phyloP scores from a whole-genome alignment of 2,113 vertebrate genomes.

The Tympanuchus pallidicinctus region DNA sequence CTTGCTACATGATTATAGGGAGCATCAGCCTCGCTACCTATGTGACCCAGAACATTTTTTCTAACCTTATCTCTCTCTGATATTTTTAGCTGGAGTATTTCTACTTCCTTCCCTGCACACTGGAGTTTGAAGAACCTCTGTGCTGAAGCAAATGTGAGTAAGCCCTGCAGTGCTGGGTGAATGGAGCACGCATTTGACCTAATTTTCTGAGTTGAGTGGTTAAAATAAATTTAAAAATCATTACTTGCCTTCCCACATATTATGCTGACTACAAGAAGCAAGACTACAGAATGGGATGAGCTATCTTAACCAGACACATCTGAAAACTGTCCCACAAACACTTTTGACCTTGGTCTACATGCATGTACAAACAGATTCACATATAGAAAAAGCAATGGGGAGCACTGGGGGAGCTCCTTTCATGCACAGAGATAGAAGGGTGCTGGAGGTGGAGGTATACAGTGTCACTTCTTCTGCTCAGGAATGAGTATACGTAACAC shows the following conservation, averaged over 20 bases:
- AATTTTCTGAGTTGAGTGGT: neutral
- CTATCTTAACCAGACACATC: fast-evolving
- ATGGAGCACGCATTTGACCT: slow-evolving; percentile 12
- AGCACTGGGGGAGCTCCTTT: neutral
- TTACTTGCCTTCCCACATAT: neutral
- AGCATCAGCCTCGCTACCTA: neutral
- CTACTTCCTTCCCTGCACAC: neutral
- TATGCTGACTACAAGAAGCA: fast-evolving
- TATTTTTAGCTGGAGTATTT: neutral
- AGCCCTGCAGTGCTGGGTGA: slow-evolving; percentile 10
- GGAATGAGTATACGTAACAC: fast-evolving
- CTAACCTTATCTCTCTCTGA: neutral
- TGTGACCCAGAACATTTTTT: neutral
- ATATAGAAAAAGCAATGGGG: fast-evolving
- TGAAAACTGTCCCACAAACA: neutral
- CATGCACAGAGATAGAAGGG: neutral
- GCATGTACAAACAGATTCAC: fast-evolving
- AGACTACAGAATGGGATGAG: neutral
- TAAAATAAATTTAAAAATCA: slow-evolving; percentile 5
- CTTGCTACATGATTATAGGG: neutral
- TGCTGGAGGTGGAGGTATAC: neutral
- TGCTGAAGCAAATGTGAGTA: neutral
- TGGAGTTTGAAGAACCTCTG: neutral
- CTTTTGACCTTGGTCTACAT: neutral
- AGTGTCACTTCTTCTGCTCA: neutral